Evolutionary conservation across 2,113 vertebrate species (phyloP), one percentile per base, ranked within the genome.

Genomic region (Pithys albifrons): DNA sequence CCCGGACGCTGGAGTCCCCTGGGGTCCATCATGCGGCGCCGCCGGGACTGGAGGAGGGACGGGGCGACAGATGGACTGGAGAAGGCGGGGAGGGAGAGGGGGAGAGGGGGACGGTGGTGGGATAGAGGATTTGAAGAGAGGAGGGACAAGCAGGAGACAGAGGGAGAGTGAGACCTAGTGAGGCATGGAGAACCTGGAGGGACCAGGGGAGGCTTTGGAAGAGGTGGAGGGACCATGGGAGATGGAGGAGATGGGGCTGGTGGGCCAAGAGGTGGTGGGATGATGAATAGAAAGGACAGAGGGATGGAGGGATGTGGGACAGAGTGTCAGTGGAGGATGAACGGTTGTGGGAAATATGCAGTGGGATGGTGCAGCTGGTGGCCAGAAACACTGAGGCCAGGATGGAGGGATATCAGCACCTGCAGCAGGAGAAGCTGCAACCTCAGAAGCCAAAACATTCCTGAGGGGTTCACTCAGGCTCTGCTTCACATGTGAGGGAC

Each of bases 341-440:
- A 27, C 7, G 25, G 51, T 52, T 52, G 25, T 27, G 43, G 43
- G 43, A 45, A 14, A 33, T 43, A 31, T 66, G 43, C 0, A 0
- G 31, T 58, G 59, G 25, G 20, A 49, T 0, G 0, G 31, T 43
- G 10, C 31, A 49, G 20, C 31, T 6, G 5, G 22, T 66, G 59
- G 12, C 22, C 37, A 28, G 37, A 10, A 45, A 3, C 18, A 14
- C 27, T 58, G 31, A 28, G 15, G 22, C 14, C 31, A 28, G 33
- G 33, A 33, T 8, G 49, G 37, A 52, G 45, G 45, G 59, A 67
- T 19, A 9, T 39, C n/a, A 59, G 45, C 45, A 33, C 10, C 29
- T 48, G 13, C 24, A 71, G 35, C 43, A 73, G 43, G 17, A 57
- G 33, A 81, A 74, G 27, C 18, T 45, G 27, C 33, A 51, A 5